These are phyloP conservation scores for Neotoma lepida DNA, from an alignment of 2,113 vertebrate species.

Conservation along the genomic window DNA sequence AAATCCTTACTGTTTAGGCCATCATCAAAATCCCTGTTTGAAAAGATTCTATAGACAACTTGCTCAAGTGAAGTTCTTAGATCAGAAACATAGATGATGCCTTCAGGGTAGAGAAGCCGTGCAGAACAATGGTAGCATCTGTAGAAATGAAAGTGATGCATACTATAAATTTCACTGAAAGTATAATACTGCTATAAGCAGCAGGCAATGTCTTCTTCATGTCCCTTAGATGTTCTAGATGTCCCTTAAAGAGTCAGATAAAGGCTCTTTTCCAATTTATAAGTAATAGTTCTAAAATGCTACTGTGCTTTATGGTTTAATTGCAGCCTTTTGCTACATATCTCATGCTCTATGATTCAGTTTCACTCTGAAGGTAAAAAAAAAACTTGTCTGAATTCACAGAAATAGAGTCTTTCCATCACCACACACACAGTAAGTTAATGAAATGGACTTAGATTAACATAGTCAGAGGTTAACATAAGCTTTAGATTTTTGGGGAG, in stretches of 20 bases:
- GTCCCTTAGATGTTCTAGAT: no score
- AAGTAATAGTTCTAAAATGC: not conserved
- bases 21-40: not conserved
- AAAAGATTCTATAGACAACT: not conserved
- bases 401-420: not conserved
- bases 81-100: not conserved
- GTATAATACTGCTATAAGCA: not conserved
- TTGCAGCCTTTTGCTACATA: not conserved
- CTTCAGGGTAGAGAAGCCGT: not conserved
- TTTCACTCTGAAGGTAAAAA: not conserved
- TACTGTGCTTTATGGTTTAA: not conserved
- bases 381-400: not conserved
- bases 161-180: not conserved
- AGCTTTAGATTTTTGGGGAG: not conserved
- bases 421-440: not conserved
- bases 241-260: not conserved
- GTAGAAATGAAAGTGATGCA: constrained; percentile 2
- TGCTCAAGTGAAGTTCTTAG: not conserved
- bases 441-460: not conserved
- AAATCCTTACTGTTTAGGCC: not conserved
- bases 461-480: not conserved
- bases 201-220: not conserved
- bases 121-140: not conserved
- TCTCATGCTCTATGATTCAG: not conserved
- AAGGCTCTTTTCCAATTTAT: not conserved